Evolutionary conservation across 2,888 invertebrate species (phyloP).

Genomic region (Lumbricus terrestris): DNA sequence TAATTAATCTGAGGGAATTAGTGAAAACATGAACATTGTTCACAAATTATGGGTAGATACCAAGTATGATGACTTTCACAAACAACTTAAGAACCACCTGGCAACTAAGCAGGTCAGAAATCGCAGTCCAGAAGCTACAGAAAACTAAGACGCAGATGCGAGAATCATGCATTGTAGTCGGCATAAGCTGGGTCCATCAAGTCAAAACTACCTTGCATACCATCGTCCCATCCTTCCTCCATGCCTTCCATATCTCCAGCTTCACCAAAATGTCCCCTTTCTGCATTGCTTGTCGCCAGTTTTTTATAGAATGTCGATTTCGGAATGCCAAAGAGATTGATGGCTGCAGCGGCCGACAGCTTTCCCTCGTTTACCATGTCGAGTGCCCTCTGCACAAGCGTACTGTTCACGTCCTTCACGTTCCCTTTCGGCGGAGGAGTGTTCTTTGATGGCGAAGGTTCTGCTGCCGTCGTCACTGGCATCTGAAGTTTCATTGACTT

Average conservation of each 20-base stretch:
- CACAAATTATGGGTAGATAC: slow-evolving; percentile 3
- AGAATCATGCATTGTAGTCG: not conserved
- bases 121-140: slow-evolving; percentile 12
- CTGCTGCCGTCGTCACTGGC: slow-evolving; percentile 15
- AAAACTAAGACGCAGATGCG: not conserved
- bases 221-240: slow-evolving; percentile 9
- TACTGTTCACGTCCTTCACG: not conserved
- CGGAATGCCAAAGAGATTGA: slow-evolving; percentile 24
- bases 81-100: not conserved
- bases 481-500: not conserved
- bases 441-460: not conserved
- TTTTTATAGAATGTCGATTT: slow-evolving; percentile 27
- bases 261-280: not conserved
- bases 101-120: slow-evolving; percentile 3
- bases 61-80: not conserved
- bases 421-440: slow-evolving; percentile 13
- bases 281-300: slow-evolving; percentile 12
- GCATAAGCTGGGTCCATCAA: not conserved
- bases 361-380: slow-evolving; percentile 21
- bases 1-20: not conserved
- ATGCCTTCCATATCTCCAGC: not conserved
- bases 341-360: slow-evolving; percentile 22
- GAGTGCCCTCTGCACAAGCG: slow-evolving; percentile 25
- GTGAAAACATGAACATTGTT: not conserved
- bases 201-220: slow-evolving; percentile 7